These are phyloP conservation scores for Hyperoodon ampullatus DNA, from an alignment of 2,113 vertebrate species.

Conservation along the genomic window DNA sequence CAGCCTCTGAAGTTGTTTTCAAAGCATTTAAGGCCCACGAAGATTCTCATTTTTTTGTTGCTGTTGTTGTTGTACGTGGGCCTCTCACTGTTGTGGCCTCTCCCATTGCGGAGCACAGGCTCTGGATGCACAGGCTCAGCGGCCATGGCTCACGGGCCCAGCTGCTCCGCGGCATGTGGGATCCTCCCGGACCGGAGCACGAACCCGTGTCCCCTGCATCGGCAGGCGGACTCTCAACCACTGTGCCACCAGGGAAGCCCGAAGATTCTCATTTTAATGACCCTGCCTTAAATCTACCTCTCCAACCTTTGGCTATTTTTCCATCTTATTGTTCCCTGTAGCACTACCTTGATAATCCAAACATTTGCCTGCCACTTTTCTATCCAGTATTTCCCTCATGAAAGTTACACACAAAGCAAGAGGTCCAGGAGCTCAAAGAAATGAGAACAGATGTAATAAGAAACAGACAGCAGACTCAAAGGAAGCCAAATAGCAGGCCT, in stretches of 20 bases:
- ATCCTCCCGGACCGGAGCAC: no score
- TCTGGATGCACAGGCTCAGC: no score
- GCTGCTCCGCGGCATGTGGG: no score
- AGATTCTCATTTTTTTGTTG: background rate
- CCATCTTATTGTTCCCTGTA: background rate
- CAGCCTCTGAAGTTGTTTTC: background rate
- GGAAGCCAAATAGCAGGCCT: background rate
- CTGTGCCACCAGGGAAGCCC: no score
- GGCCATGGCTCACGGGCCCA: no score
- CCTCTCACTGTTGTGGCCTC: no score
- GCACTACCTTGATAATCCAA: background rate
- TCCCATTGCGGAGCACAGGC: no score
- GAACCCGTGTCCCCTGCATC: no score
- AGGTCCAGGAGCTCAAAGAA: background rate
- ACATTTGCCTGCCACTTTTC: background rate
- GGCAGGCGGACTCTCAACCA: no score
- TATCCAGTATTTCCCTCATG: background rate
- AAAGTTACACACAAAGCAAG: background rate
- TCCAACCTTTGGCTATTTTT: background rate
- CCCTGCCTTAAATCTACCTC: background rate
- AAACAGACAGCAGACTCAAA: background rate
- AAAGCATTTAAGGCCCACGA: background rate
- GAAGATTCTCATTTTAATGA: background rate
- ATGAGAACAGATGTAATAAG: background rate
- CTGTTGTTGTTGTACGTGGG: no score